phyloP scores from a whole-genome alignment of 2,888 invertebrate species.

The Eremobia ochroleuca region DNA sequence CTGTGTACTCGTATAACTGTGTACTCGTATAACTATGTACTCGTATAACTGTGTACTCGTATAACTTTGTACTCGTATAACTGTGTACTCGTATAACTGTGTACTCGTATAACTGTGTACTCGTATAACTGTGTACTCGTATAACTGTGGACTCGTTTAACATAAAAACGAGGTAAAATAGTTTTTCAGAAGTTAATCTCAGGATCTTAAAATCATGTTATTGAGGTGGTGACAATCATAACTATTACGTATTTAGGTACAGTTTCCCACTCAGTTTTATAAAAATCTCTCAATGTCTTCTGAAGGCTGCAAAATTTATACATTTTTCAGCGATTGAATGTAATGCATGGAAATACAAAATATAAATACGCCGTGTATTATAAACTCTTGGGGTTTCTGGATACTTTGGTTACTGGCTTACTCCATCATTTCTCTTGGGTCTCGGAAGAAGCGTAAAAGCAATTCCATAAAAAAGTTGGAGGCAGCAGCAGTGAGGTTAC shows the following conservation, averaged over 20 bases:
- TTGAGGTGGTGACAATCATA: not conserved
- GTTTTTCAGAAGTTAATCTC: not conserved
- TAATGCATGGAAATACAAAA: not conserved
- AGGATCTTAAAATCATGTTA: not conserved
- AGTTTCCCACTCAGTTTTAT: not conserved
- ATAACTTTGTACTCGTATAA: no score
- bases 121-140: no score
- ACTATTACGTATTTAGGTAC: no score
- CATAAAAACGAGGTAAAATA: not conserved
- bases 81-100: no score
- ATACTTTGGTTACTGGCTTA: not conserved
- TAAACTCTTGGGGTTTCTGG: not conserved
- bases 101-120: no score
- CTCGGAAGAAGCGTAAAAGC: not conserved
- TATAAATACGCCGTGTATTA: not conserved
- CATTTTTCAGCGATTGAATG: not conserved
- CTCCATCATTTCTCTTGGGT: conserved; percentile 5
- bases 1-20: no score
- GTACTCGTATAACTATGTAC: no score
- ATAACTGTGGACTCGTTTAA: no score
- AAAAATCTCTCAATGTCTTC: not conserved
- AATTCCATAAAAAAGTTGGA: not conserved
- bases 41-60: no score
- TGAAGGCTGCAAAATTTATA: not conserved
- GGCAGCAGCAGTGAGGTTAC: not conserved